Conservation (phyloP, 2,888 invertebrate species). For the Pyrrhosoma nymphula region DNA sequence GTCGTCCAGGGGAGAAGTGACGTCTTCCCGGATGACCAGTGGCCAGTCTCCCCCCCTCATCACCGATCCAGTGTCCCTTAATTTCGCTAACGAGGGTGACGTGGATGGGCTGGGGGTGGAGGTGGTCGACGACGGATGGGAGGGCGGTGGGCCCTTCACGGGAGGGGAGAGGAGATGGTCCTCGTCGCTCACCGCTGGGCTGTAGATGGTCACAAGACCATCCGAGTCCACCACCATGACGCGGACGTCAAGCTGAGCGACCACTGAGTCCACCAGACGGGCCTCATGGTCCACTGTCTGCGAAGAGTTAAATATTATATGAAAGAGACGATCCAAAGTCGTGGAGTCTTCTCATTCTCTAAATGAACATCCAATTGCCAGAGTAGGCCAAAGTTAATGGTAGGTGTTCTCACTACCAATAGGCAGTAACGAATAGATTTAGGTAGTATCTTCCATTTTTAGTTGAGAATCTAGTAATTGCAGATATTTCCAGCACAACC, state of each 20-base stretch:
- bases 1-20: slow-evolving; percentile 78
- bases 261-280: slow-evolving; percentile 80
- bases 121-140: background rate
- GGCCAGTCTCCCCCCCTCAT: slow-evolving; percentile 72
- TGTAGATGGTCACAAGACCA: slow-evolving; percentile 86
- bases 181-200: slow-evolving; percentile 77
- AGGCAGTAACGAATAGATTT: no score
- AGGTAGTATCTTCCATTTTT: no score
- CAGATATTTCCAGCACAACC: no score
- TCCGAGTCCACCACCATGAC: slow-evolving; percentile 85
- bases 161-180: background rate
- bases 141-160: background rate
- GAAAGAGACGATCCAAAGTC: no score
- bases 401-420: no score
- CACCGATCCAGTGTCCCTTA: background rate
- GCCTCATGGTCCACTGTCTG: slow-evolving; percentile 84
- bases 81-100: background rate
- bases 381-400: no score
- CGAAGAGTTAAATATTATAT: slow-evolving; percentile 74
- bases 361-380: no score
- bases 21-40: slow-evolving; percentile 77
- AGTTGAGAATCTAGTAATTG: no score
- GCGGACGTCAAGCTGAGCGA: slow-evolving; percentile 80
- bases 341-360: no score
- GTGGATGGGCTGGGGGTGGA: slow-evolving; percentile 68